phyloP scores from a whole-genome alignment of 2,113 vertebrate species.

The Pseudorasbora parva region DNA sequence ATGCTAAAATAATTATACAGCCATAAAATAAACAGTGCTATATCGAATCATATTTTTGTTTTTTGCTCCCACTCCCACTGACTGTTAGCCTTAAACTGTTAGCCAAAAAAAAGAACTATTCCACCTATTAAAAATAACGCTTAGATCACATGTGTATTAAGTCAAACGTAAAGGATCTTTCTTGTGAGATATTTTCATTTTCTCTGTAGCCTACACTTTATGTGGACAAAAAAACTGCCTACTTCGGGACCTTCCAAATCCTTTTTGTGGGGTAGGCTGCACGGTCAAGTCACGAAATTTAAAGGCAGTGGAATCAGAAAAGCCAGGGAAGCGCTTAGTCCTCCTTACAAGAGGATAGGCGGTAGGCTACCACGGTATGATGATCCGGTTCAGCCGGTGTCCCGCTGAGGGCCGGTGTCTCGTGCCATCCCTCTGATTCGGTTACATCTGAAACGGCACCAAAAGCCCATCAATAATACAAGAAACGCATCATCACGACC shows the following conservation, averaged over 20 bases:
- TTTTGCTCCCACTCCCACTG: no score
- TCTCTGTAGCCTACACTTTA: not conserved
- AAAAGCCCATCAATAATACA: constrained; percentile 15
- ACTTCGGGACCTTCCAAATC: no score
- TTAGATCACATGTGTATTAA: no score
- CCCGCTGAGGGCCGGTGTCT: constrained; percentile 2
- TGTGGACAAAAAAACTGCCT: no score
- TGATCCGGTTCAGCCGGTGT: constrained; percentile 12
- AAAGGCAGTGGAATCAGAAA: not conserved
- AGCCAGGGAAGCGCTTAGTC: not conserved
- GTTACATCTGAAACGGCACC: constrained; percentile 7
- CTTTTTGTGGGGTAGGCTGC: not conserved
- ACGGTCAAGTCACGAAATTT: not conserved
- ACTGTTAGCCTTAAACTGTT: no score
- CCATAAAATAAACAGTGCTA: no score
- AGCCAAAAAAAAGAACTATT: no score
- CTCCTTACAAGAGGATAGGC: not conserved
- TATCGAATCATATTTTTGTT: no score
- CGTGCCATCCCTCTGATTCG: constrained; percentile 14
- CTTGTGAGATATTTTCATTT: no score
- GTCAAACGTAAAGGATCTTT: no score
- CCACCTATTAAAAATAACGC: no score
- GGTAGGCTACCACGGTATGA: not conserved
- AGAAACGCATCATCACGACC: constrained; percentile 4
- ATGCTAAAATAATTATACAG: no score